Base-by-base conservation (phyloP, 1,140 invertebrate genomes). In the Papilio polyxenes region DNA sequence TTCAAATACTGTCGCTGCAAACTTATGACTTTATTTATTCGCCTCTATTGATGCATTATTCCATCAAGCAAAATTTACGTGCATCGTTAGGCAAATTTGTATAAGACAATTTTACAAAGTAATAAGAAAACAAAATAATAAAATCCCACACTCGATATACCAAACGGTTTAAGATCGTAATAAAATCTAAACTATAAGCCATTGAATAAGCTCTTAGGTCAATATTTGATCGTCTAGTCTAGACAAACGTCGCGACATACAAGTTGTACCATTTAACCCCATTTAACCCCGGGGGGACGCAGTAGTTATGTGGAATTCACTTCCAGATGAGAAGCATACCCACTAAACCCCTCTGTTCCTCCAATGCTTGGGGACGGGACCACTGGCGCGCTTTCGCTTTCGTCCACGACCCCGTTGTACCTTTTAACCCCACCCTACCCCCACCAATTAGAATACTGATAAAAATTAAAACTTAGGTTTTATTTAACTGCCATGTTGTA, bases 221-320 rank as follows among this genome's bases (percentile, higher is more conserved):
- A 72, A 72, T 72, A 72, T 72, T 37, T 37, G 65, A 72, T 72
- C 13, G 65, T 72, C 31, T 72, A 72, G 65, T 72, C 65, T 72
- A 72, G 65, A 72, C 65, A 72, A 37, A 72, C 31, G 65, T 72
- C 65, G 65, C 65, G 65, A 72, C 65, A 72, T 44, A 31, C 23
- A 31, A 37, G 31, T 72, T 65, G 62, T 11, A 37, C 23, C 65
- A 72, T 72, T 72, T 72, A 40, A 37, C 65, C 65, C 15, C 31
- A 37, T 31, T 31, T 31, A 31, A 31, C 23, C 23, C 23, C 23
- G 23, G 23, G 23, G 23, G 23, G 23, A 31, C 23, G 23, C 23
- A 31, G 23, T 31, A 31, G 23, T 31, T 31, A 31, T 31, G 23
- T 31, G 23, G 23, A 2, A 31, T 31, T 31, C 23, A 31, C 23